Percentiles rank a stretch among this genome's conserved stretches.
Conservation (phyloP, 2,797 vertebrate genomes). For the Bradypodion ventrale region DNA sequence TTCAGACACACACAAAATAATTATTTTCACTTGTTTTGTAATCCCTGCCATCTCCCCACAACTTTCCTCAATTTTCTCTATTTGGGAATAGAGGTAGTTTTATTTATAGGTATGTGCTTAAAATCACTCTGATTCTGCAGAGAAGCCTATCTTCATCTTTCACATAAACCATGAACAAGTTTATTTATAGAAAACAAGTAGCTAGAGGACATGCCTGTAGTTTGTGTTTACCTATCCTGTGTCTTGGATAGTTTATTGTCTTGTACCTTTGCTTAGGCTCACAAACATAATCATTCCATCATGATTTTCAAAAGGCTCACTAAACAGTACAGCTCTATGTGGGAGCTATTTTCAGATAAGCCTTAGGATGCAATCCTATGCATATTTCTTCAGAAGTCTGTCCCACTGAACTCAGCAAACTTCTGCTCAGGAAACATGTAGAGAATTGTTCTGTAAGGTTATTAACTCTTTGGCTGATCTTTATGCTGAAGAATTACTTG, state of each 20-base stretch:
- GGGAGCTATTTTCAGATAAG: too few relatives aligned
- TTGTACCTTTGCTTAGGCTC: not conserved
- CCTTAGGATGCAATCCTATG: too few relatives aligned
- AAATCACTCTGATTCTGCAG: not conserved
- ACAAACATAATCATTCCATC: not conserved
- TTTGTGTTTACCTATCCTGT: not conserved
- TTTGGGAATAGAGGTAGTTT: not conserved
- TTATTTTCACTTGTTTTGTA: not conserved
- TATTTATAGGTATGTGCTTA: not conserved
- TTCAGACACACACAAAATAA: not conserved
- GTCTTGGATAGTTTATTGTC: not conserved
- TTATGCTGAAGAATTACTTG: not conserved
- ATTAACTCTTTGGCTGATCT: not conserved
- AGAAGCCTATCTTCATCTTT: accelerated
- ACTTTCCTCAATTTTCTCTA: not conserved
- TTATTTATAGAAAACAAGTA: not conserved
- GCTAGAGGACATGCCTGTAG: too few relatives aligned
- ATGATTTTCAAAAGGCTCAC: not conserved
- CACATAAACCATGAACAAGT: not conserved
- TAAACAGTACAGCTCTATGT: too few relatives aligned
- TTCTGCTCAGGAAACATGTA: not conserved
- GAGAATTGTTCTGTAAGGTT: not conserved
- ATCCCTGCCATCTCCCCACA: not conserved
- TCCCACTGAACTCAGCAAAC: too few relatives aligned
- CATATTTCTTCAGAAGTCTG: too few relatives aligned